These are phyloP conservation scores for Catotricha subobsoleta DNA, from an alignment of 2,888 invertebrate genomes.

Conservation along the genomic window DNA sequence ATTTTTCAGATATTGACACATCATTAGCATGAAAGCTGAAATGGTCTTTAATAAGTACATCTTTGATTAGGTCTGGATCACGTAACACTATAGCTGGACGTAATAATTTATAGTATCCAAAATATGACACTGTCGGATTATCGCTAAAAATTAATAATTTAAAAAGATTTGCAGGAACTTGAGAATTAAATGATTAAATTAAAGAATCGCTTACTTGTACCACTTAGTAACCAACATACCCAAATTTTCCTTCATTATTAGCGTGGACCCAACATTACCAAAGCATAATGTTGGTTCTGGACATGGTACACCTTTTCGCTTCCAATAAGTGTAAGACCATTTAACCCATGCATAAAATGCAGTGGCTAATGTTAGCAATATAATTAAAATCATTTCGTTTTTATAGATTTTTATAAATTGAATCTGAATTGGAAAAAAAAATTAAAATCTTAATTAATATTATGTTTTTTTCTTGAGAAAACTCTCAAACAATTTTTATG, in stretches of 20 bases:
- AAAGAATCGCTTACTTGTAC: conserved; percentile 4
- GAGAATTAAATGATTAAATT: no score
- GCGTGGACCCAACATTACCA: conserved; percentile 8
- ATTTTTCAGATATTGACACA: conserved; percentile 1
- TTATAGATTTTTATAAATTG: no score
- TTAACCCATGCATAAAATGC: conserved; percentile 1
- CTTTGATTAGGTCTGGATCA: conserved; percentile 6
- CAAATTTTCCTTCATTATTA: conserved; percentile 15
- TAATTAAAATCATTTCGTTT: no score
- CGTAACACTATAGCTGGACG: not conserved
- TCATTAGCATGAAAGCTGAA: conserved; percentile 4
- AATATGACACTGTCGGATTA: not conserved
- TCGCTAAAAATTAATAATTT: not conserved
- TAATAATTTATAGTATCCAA: conserved; percentile 5
- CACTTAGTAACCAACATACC: not conserved
- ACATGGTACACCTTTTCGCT: conserved; percentile 14
- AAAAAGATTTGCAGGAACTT: not conserved
- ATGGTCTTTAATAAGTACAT: conserved; percentile 6
- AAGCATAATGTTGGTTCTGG: conserved; percentile 12
- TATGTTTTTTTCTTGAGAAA: no score
- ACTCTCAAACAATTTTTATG: no score
- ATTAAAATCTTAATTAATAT: no score
- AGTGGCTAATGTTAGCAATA: no score
- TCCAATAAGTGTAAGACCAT: conserved; percentile 14
- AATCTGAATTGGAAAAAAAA: no score